Percentiles rank a stretch among this genome's conserved stretches.
Conservation (phyloP, 2,888 invertebrate genomes). For the Netelia inedita region DNA sequence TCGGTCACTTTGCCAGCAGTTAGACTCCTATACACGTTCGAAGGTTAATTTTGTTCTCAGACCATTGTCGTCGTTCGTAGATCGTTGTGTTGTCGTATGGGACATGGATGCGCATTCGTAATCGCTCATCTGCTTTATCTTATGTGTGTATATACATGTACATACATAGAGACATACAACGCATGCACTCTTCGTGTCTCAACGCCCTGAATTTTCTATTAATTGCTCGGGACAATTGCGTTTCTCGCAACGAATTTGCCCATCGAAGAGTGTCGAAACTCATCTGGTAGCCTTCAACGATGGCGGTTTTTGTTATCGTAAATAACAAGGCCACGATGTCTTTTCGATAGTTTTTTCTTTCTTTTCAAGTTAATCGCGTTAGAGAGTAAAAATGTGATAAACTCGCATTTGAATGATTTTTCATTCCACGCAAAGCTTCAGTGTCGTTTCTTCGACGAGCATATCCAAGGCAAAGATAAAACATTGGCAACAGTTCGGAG, state of each 20-base stretch:
- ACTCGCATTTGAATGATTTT: too few relatives aligned
- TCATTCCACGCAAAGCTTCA: too few relatives aligned
- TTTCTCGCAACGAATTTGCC: conserved; percentile 22
- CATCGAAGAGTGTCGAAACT: conserved; percentile 22
- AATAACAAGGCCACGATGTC: not conserved
- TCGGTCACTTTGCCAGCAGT: conserved; percentile 43
- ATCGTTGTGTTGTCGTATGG: conserved; percentile 46
- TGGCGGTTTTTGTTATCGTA: not conserved
- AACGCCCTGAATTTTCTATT: conserved; percentile 56
- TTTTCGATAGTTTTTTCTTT: not conserved
- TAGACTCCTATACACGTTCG: conserved; percentile 42
- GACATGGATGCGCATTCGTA: conserved; percentile 51
- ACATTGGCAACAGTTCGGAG: too few relatives aligned
- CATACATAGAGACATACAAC: conserved; percentile 10
- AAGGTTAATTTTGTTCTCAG: conserved; percentile 65
- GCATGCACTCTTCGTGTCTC: conserved; percentile 5
- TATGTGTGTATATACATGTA: not conserved
- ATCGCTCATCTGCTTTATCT: conserved; percentile 24
- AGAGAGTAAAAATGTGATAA: too few relatives aligned
- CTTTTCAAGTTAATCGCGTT: not conserved
- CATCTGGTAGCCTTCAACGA: not conserved
- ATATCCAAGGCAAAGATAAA: too few relatives aligned
- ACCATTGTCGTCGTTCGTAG: conserved; percentile 45
- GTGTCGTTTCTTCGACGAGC: too few relatives aligned
- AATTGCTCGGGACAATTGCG: conserved; percentile 58